Base-by-base conservation (phyloP, 2,888 invertebrate species). In the Blastobasis adustella region DNA sequence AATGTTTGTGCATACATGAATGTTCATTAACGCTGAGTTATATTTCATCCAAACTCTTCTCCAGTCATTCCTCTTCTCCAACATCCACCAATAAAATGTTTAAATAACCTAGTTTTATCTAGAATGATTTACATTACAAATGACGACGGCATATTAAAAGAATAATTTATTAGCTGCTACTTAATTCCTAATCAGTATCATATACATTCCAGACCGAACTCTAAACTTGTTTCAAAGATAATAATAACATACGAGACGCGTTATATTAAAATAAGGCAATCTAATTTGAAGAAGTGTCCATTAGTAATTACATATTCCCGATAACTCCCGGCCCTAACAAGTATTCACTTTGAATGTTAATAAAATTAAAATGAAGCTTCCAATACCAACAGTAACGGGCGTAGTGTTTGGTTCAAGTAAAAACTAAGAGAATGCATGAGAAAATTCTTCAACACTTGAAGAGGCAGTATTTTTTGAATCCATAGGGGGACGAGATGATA, bases 291-390 rank as follows among this genome's bases (percentile, higher is more conserved):
- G 65, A 49, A 56, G 65, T 66, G 67, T 66, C 69, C 68, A 72
- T 72, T 69, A 71, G 66, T 73, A 66, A 72, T 76, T 71, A 76
- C 58, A 63, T 73, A 69, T 73, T 71, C 71, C 59, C 56, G 67
- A 72, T 76, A 74, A 65, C 66, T 54, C 57, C 52, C 60, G 62
- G 57, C 55, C 59, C 57, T 59, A 62, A 66, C 59, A 66, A 66
- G 65, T 67, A 61, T 64, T 61, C 58, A 54, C 55, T 52, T 60
- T 66, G 66, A 66, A 74, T 74, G 61, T 68, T 67, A 71, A 75
- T 76, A 72, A 72, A 71, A 72, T 71, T 71, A 57, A 74, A 77
- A 73, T 72, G 61, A 63, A 63, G 58, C 65, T 68, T 60, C 69
- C 66, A 66, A 69, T 40, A 8, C 66, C 62, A 68, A 65, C 65